These are phyloP conservation scores for Takifugu ocellatus DNA, from an alignment of 2,797 vertebrate genomes.

Conservation along the genomic window DNA sequence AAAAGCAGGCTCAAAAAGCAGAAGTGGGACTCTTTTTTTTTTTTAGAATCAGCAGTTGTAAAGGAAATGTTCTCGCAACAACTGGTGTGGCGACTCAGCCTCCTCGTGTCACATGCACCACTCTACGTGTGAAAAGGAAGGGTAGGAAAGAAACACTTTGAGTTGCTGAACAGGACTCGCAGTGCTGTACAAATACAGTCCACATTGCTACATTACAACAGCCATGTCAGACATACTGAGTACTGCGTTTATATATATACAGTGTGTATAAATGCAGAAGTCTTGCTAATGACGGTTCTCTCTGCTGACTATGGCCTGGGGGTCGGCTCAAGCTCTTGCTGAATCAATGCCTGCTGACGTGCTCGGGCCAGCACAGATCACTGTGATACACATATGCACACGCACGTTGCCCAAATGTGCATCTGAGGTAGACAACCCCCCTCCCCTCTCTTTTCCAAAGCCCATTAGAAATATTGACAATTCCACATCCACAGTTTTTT, in stretches of 20 bases:
- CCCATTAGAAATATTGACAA: conserved; percentile 61
- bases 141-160: conserved; percentile 47
- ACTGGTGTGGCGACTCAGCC: conserved; percentile 6
- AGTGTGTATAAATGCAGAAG: neutral
- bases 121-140: conserved; percentile 36
- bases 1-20: neutral
- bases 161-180: too few species aligned
- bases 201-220: too few species aligned
- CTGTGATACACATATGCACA: conserved; percentile 14
- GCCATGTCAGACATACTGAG: too few species aligned
- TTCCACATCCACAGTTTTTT: conserved; percentile 48
- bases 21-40: neutral
- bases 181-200: too few species aligned
- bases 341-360: conserved; percentile 53
- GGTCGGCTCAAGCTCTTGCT: conserved; percentile 20
- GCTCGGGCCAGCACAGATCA: conserved; percentile 46
- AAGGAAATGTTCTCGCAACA: conserved; percentile 8
- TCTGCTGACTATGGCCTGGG: conserved; percentile 10
- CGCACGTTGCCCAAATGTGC: conserved; percentile 4
- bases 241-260: too few species aligned
- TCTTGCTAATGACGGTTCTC: neutral
- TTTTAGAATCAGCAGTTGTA: conserved; percentile 7
- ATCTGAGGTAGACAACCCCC: conserved; percentile 4
- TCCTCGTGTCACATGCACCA: conserved; percentile 29
- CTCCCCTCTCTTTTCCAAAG: conserved; percentile 17